phyloP scores from a whole-genome alignment of 2,888 invertebrate genomes.

The Troglohyphantes excavatus region DNA sequence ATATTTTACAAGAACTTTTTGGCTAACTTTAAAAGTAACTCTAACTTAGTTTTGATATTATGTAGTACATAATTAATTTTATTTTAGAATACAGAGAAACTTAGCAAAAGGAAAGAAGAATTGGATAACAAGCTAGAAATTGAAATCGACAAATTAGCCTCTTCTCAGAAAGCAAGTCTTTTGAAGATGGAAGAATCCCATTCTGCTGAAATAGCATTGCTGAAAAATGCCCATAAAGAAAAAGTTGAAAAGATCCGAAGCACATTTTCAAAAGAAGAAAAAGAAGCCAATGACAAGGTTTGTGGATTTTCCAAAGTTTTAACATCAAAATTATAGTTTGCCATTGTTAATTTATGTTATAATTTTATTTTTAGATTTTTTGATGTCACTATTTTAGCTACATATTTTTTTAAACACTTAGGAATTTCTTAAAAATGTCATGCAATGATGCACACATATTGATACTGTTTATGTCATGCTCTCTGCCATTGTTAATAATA shows the following conservation, averaged over 20 bases:
- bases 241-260: constrained; percentile 16
- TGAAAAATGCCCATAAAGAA: constrained; percentile 53
- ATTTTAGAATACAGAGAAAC: constrained; percentile 41
- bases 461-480: no score
- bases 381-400: no score
- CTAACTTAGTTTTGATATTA: no score
- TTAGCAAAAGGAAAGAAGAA: constrained; percentile 30
- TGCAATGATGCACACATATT: no score
- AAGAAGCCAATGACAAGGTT: constrained; percentile 1
- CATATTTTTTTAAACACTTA: no score
- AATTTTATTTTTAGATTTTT: no score
- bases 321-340: no score
- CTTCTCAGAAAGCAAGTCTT: constrained; percentile 9
- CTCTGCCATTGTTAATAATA: no score
- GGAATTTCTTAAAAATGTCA: no score
- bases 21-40: no score
- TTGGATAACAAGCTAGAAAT: constrained; percentile 28
- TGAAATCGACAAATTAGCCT: constrained; percentile 24
- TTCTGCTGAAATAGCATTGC: constrained; percentile 26
- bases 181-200: constrained; percentile 52
- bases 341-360: neutral
- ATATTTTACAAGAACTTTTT: no score
- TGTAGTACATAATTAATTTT: no score
- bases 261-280: constrained; percentile 20
- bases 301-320: neutral